Percentiles rank a stretch among this genome's conserved stretches.
Evolutionary conservation across 1,140 invertebrate genomes (phyloP).

Genomic region (Vanessa tameamea): DNA sequence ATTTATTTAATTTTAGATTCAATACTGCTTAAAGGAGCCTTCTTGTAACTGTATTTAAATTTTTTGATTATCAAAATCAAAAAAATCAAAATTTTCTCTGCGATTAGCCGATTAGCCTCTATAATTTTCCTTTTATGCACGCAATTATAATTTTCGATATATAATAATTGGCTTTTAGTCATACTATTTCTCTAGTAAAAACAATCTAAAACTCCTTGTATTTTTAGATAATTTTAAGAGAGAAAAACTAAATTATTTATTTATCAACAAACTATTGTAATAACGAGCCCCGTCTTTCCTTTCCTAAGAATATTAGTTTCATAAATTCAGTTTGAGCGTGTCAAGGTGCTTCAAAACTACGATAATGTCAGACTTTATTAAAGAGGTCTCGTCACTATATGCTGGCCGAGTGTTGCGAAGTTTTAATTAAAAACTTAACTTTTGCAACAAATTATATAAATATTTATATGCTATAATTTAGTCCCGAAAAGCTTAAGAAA

Average conservation of each 20-base stretch:
- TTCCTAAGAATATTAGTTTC: slow-evolving; percentile 23
- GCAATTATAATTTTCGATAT: too few relatives aligned
- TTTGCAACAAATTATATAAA: background rate
- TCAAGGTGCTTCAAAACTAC: slow-evolving; percentile 23
- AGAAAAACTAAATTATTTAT: background rate
- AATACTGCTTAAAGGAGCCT: too few relatives aligned
- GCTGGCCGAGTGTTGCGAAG: slow-evolving; percentile 8
- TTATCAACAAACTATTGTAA: background rate
- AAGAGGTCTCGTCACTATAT: slow-evolving; percentile 21
- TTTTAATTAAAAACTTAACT: slow-evolving; percentile 26
- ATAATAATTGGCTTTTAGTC: too few relatives aligned
- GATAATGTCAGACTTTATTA: slow-evolving; percentile 19
- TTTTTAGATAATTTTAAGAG: background rate
- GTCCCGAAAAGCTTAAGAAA: too few relatives aligned
- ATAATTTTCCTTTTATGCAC: too few relatives aligned
- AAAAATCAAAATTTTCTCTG: too few relatives aligned
- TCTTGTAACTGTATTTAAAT: too few relatives aligned
- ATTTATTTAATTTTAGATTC: too few relatives aligned
- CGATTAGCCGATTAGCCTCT: too few relatives aligned
- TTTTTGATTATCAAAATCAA: too few relatives aligned
- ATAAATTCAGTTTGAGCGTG: slow-evolving; percentile 22
- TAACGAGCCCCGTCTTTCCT: background rate
- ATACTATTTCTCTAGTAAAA: too few relatives aligned
- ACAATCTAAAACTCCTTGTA: background rate
- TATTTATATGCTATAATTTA: too few relatives aligned